These are phyloP conservation scores for Parnassius orleans DNA, from an alignment of 2,888 invertebrate species.

Conservation along the genomic window DNA sequence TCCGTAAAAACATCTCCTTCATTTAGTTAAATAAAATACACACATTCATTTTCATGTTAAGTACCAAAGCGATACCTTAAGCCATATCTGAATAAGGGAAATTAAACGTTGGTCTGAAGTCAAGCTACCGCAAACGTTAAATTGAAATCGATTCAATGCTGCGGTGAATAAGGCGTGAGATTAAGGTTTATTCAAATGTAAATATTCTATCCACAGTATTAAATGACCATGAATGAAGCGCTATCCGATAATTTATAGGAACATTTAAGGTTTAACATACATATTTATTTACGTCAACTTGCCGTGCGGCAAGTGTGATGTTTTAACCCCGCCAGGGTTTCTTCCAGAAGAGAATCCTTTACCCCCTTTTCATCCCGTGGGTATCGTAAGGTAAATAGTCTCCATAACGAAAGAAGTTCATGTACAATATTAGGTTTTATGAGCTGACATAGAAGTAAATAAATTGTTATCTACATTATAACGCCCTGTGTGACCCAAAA, in stretches of 20 bases:
- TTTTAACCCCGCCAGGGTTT: too few relatives aligned
- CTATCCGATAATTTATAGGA: neutral
- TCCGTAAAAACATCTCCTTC: too few relatives aligned
- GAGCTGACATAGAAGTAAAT: too few relatives aligned
- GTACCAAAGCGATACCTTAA: conserved; percentile 15
- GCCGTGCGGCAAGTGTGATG: too few relatives aligned
- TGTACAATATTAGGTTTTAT: too few relatives aligned
- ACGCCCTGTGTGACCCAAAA: too few relatives aligned
- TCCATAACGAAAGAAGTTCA: too few relatives aligned
- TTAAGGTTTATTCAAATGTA: conserved; percentile 25
- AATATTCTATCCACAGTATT: conserved; percentile 14
- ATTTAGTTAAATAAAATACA: neutral
- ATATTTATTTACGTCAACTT: too few relatives aligned
- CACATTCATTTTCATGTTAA: neutral
- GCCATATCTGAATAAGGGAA: conserved; percentile 19
- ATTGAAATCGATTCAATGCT: conserved; percentile 25
- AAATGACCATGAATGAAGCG: conserved; percentile 9
- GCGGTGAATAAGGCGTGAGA: conserved; percentile 21
- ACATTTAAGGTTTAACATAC: neutral
- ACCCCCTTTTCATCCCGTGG: too few relatives aligned
- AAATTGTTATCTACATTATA: too few relatives aligned
- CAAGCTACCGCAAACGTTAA: conserved; percentile 27
- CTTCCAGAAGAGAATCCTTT: too few relatives aligned
- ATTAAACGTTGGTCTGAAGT: conserved; percentile 25
- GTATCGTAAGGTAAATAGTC: too few relatives aligned